Evolutionary conservation across 2,888 invertebrate genomes (phyloP), one percentile per base, ranked within the genome.

Genomic region (Ormyrus labotus): DNA sequence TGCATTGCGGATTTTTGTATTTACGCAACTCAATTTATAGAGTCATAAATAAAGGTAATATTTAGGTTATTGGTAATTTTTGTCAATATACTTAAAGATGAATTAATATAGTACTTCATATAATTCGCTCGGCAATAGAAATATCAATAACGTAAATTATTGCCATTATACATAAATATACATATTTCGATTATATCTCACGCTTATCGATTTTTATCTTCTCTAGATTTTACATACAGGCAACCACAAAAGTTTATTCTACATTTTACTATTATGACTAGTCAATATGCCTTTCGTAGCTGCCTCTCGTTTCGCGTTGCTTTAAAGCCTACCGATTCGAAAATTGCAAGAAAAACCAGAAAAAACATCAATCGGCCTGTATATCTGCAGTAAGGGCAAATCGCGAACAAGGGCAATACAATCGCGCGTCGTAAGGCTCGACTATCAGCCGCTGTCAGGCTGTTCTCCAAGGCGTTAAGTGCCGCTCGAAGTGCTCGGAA

Each of bases 261-360:
- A 58, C 48, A 50, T 63, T 67, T 67, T 72, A 58, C 57, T 57
- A 63, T 34, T 34, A 34, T 4, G 34, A 34, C 34, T 34, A 34
- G 34, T 34, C 4, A 34, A 34, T 34, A 61, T 58, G 81, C 73
- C 78, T 81, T 79, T 81, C 80, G 80, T 75, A 75, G 82, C 71
- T 55, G 58, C 70, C 61, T 81, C 72, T 72, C 61, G 60, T 67
- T 61, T 13, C 47, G 10, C 45, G 8, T 11, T 34, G 34, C 34
- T 4, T 34, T 4, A 34, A 34, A 34, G 34, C 34, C 34, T 34
- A 34, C 4, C 34, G 34, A 34, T 34, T 34, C 34, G 34, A 34
- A 34, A 34, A 4, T 34, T 34, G 34, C 34, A 34, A 34, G 0
- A 34, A 34, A 34, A 34, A 34, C 34, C 34, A 34, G 34, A 34